phyloP scores from a whole-genome alignment of 2,797 vertebrate species.

The Serranus cabrilla region DNA sequence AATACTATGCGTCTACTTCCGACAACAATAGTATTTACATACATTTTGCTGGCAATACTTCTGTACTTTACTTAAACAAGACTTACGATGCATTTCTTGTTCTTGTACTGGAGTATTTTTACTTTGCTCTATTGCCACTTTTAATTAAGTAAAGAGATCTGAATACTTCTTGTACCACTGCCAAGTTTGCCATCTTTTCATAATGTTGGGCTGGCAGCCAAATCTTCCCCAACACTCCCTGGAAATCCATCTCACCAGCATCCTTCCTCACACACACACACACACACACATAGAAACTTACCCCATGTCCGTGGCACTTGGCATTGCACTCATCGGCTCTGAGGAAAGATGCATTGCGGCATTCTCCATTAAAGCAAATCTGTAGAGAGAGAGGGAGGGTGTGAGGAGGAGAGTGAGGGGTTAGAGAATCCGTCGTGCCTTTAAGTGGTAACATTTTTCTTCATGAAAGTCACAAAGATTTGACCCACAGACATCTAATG shows the following conservation, averaged over 20 bases:
- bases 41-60: constrained; percentile 4
- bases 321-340: constrained; percentile 89
- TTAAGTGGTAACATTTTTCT: neutral
- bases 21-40: neutral
- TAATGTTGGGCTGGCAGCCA: constrained; percentile 46
- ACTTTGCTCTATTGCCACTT: constrained; percentile 21
- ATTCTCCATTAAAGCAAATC: constrained; percentile 97
- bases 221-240: constrained; percentile 11
- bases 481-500: neutral
- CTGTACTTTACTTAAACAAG: neutral
- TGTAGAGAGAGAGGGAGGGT: constrained; percentile 65
- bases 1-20: neutral
- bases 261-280: constrained; percentile 14
- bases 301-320: constrained; percentile 93
- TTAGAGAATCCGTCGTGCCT: neutral
- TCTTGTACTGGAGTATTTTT: neutral
- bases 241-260: constrained; percentile 31
- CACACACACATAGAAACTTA: constrained; percentile 72
- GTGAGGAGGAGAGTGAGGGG: constrained; percentile 9
- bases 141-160: constrained; percentile 47
- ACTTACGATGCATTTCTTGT: neutral
- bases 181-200: constrained; percentile 33
- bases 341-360: constrained; percentile 94
- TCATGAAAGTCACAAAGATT: neutral
- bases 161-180: constrained; percentile 10